These are phyloP conservation scores for Sitta carolinensis DNA, from an alignment of 2,797 vertebrate genomes.

Conservation along the genomic window DNA sequence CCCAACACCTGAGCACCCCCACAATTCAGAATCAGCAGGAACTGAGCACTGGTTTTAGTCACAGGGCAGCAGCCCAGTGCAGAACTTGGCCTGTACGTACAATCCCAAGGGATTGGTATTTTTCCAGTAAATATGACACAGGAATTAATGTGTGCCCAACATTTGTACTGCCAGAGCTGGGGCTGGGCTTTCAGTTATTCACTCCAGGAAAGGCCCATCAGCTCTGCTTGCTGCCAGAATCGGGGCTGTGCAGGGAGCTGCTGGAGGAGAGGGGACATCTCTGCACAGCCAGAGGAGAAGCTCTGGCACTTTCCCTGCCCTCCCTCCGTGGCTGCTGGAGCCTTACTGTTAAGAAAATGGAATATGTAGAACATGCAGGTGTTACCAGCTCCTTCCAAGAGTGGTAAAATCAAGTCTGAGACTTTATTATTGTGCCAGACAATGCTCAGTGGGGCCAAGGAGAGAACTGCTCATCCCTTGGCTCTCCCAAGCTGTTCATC, in stretches of 20 bases:
- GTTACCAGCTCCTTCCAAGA: not conserved
- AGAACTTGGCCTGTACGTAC: not conserved
- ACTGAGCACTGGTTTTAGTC: not conserved
- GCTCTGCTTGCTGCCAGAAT: not conserved
- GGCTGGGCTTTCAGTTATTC: not conserved
- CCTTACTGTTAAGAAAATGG: not conserved
- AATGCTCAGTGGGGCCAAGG: not conserved
- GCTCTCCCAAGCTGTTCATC: not conserved
- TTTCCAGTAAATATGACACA: not conserved
- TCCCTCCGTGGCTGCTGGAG: not conserved
- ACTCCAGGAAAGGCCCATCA: fast-evolving
- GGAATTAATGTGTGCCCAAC: not conserved
- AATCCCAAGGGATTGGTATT: not conserved
- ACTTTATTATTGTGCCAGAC: not conserved
- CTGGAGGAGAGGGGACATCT: not conserved
- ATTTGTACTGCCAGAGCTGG: not conserved
- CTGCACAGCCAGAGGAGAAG: not conserved
- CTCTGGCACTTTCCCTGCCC: not conserved
- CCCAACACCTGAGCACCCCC: not conserved
- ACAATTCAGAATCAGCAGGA: not conserved
- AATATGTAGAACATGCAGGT: too few species aligned
- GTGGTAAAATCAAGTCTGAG: not conserved
- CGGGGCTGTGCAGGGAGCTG: not conserved
- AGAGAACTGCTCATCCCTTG: not conserved
- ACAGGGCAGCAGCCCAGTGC: not conserved